Conservation (phyloP, 2,888 invertebrate genomes). For the Athripsodes cinereus region DNA sequence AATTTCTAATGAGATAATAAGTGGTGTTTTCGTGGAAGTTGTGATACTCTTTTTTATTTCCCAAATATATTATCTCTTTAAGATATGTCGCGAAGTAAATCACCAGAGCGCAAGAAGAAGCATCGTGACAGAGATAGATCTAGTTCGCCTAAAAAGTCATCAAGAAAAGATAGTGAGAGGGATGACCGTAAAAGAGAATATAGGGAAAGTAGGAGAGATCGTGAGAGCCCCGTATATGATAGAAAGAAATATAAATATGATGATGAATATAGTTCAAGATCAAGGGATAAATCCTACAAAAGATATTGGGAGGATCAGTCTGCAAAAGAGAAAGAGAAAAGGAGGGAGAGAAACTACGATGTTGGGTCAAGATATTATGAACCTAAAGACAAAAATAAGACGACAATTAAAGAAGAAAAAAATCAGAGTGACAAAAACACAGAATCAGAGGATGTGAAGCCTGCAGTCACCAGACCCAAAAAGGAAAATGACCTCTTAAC, state of each 20-base stretch:
- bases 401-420: conserved; percentile 7
- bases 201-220: not conserved
- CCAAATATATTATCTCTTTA: no score
- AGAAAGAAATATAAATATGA: conserved; percentile 4
- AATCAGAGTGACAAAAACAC: not conserved
- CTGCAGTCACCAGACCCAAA: conserved; percentile 30
- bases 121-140: conserved; percentile 4
- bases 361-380: conserved; percentile 28
- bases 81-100: conserved; percentile 19
- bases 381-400: conserved; percentile 8
- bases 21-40: no score
- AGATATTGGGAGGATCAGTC: conserved; percentile 21
- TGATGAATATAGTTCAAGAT: conserved; percentile 12
- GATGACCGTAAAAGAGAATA: conserved; percentile 2
- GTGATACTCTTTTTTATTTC: no score
- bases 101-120: conserved; percentile 8
- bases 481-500: conserved; percentile 61
- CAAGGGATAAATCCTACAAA: conserved; percentile 14
- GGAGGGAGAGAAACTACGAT: conserved; percentile 16
- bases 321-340: conserved; percentile 5
- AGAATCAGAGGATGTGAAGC: not conserved
- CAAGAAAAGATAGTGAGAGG: not conserved
- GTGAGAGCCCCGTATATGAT: not conserved
- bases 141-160: conserved; percentile 3
- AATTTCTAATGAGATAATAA: no score